Base-by-base conservation (phyloP, 2,797 vertebrate species). In the Neostethus bicornis region DNA sequence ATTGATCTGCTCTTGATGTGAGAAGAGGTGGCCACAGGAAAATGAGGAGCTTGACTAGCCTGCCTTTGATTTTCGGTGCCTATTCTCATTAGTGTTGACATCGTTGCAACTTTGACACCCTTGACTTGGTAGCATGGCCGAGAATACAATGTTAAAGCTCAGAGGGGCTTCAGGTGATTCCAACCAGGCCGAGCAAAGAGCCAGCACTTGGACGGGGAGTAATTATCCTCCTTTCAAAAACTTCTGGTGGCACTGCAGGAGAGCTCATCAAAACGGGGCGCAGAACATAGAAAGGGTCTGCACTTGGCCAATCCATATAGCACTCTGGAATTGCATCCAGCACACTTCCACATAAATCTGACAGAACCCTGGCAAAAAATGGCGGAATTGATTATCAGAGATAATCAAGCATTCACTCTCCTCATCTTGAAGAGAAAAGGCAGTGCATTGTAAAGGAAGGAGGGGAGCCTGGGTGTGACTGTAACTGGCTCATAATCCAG, bases 391-490 rank as follows among this genome's bases (percentile, higher is more conserved):
- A 87, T 87, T 90, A 88, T 86, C 84, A 62, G 65, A 73, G 73
- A 88, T 89, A 88, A 90, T 90, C 89, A 88, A 86, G 85, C 87
- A 81, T 87, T 87, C 81, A 83, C 69, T 87, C 62, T 75, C 70
- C 71, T 83, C 79, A 76, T 81, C 85, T 81, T 79, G 71, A 70
- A 66, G 80, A n/a, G 54, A 72, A 70, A 75, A 73, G 75, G 58
- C 72, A 66, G 74, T 56, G 77, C 79, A 84, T 84, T 73, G 53
- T 82, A 86, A 90, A 81, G 82, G 82, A 46, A 23, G 48, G 9
- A 21, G 9, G 31, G 0, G 23, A 20, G 41, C 2, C 3, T 4
- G 17, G 13, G 53, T 35, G 73, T 8, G 66, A 51, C 63, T 76
- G 71, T 50, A 61, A 62, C 70, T 23, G 46, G 61, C 66, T 80